Conservation (phyloP, 2,888 invertebrate genomes). For the Mimas tiliae region DNA sequence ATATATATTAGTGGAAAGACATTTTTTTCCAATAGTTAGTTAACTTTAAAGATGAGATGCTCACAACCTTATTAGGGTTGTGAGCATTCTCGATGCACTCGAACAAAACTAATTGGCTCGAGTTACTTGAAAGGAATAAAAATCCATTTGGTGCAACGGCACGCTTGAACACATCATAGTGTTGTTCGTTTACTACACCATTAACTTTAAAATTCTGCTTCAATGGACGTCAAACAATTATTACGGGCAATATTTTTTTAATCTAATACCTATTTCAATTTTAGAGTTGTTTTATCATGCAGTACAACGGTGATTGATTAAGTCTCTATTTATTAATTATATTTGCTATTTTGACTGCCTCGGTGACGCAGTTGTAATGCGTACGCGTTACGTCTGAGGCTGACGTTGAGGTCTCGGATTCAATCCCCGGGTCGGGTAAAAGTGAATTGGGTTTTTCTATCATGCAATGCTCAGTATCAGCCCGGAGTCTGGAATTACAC, state of each 20-base stretch:
- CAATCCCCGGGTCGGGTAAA: too few species aligned
- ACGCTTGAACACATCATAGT: constrained; percentile 49
- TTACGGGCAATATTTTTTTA: neutral
- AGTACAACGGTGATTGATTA: neutral
- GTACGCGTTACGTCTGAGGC: too few species aligned
- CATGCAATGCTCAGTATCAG: too few species aligned
- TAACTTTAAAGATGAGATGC: constrained; percentile 33
- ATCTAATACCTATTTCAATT: neutral
- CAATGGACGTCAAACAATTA: neutral
- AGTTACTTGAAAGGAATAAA: constrained; percentile 70
- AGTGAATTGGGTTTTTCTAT: too few species aligned
- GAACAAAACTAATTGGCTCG: constrained; percentile 73
- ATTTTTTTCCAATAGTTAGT: neutral
- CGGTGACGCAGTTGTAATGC: too few species aligned
- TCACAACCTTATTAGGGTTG: constrained; percentile 64
- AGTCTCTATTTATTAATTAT: too few species aligned
- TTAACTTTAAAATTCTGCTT: constrained; percentile 15
- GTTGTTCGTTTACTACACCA: constrained; percentile 39
- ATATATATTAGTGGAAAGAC: neutral
- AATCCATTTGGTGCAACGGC: constrained; percentile 65
- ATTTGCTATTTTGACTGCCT: too few species aligned
- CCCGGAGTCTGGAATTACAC: too few species aligned
- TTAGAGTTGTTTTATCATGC: neutral
- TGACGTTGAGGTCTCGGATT: too few species aligned
- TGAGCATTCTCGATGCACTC: constrained; percentile 71